Percentiles rank a stretch among this genome's conserved stretches.
Evolutionary conservation across 2,113 vertebrate species (phyloP).

Genomic region (Cyanocitta stelleri): DNA sequence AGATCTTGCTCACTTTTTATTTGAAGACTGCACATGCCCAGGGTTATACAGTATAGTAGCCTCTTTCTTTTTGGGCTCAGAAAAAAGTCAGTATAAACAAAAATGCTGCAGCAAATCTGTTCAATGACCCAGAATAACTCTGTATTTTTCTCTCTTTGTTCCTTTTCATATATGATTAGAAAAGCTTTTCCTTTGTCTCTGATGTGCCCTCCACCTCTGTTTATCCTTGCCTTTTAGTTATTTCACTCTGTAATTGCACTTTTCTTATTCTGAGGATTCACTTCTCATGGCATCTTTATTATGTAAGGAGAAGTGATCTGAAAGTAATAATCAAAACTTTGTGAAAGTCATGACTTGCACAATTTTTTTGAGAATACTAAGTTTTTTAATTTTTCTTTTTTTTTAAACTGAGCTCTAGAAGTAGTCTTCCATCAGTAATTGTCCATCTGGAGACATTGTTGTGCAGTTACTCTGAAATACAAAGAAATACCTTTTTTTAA

Average conservation of each 20-base stretch:
- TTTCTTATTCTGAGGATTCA: background rate
- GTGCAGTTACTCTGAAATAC: background rate
- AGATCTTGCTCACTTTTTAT: background rate
- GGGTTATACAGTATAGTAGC: background rate
- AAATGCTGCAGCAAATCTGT: background rate
- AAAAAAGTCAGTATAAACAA: background rate
- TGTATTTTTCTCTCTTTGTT: background rate
- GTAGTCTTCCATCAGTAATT: background rate
- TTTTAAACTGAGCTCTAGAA: background rate
- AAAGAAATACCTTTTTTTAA: background rate
- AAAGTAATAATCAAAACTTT: background rate
- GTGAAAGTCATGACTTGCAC: background rate
- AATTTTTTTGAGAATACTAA: background rate
- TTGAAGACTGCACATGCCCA: background rate
- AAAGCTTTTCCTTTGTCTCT: background rate
- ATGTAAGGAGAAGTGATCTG: background rate
- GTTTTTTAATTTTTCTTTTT: background rate
- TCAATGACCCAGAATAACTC: background rate
- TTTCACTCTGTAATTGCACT: background rate
- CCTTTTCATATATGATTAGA: background rate
- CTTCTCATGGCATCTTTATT: background rate
- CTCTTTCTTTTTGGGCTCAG: background rate
- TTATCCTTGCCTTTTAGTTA: background rate
- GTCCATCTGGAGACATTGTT: background rate
- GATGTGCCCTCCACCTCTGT: fast-evolving